A percentile compares a stretch with the other conserved stretches of the same genome.
phyloP scores from a whole-genome alignment of 2,888 invertebrate species.

The Temnothorax rugatulus region DNA sequence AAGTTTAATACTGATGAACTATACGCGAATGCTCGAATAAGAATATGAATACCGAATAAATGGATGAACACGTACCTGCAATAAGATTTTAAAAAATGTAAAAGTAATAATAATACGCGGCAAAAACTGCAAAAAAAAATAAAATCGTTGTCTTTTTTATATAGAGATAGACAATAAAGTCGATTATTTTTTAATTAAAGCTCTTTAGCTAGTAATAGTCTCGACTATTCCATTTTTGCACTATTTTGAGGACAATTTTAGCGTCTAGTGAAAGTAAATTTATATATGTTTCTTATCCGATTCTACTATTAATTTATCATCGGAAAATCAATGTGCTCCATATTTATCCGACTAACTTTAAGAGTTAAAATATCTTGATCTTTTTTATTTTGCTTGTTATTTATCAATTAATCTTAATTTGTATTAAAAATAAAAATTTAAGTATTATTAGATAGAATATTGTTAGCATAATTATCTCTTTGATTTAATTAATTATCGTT shows the following conservation, averaged over 20 bases:
- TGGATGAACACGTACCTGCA: conserved; percentile 19
- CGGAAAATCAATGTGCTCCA: background rate
- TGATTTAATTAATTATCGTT: background rate
- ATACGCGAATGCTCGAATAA: conserved; percentile 20
- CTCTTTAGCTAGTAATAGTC: conserved; percentile 21
- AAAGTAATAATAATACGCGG: conserved; percentile 4
- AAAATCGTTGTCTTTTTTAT: background rate
- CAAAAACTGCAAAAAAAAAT: conserved; percentile 4
- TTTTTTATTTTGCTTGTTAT: background rate
- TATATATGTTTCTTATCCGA: background rate
- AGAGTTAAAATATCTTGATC: background rate
- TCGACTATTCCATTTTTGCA: background rate
- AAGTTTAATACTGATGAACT: conserved; percentile 43
- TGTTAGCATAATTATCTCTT: background rate
- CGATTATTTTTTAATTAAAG: conserved; percentile 50
- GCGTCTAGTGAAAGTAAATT: background rate
- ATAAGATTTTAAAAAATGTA: background rate
- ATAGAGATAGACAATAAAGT: conserved; percentile 29
- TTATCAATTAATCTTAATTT: background rate
- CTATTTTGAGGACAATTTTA: background rate
- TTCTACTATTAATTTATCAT: background rate
- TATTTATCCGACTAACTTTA: background rate
- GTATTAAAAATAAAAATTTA: background rate
- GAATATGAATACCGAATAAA: conserved; percentile 38
- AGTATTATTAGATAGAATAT: background rate